Evolutionary conservation across 1,140 invertebrate genomes (phyloP), one percentile per base, ranked within the genome.

Genomic region (Dendroctonus valens): DNA sequence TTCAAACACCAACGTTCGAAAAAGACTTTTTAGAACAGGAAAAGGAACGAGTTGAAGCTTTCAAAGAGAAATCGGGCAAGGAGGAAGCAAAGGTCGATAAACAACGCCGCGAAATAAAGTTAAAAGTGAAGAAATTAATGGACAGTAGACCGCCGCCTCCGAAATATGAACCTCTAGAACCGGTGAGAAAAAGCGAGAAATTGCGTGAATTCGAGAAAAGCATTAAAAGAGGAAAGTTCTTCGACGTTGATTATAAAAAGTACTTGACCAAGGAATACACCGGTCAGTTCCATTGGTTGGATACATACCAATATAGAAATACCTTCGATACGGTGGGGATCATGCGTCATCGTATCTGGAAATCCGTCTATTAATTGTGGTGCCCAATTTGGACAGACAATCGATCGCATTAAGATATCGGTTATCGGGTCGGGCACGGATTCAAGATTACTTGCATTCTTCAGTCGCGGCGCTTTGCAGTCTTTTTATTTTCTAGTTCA

Each of bases 261-360:
- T 78, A 69, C 62, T 51, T 78, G 15, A 68, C 44, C 41, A 76
- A 70, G 52, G 71, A 77, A 26, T 48, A 67, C 15, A 11, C 40
- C 12, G 55, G 59, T 40, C 61, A 64, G n/a, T 72, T 73, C 68
- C 69, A 74, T 73, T 78, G 76, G 76, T 63, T 69, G 48, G 74
- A 77, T 50, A 60, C 61, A 8, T 70, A 72, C 67, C 69, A 74
- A 48, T 78, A 76, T 62, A 50, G 69, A 66, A 69, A 71, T 62
- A 71, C 71, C 37, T 77, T 78, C 53, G 72, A 75, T 50, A 69
- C 75, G 73, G 75, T 78, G 71, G 76, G 76, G 72, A 75, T 78
- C 49, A 67, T 67, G 61, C 72, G 76, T 61, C 75, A 75, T 68
- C 73, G 70, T 65, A 60, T 77, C 67, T 78, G 76, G 76, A 76